Conservation (phyloP, 2,888 invertebrate species). For the Netelia inedita region DNA sequence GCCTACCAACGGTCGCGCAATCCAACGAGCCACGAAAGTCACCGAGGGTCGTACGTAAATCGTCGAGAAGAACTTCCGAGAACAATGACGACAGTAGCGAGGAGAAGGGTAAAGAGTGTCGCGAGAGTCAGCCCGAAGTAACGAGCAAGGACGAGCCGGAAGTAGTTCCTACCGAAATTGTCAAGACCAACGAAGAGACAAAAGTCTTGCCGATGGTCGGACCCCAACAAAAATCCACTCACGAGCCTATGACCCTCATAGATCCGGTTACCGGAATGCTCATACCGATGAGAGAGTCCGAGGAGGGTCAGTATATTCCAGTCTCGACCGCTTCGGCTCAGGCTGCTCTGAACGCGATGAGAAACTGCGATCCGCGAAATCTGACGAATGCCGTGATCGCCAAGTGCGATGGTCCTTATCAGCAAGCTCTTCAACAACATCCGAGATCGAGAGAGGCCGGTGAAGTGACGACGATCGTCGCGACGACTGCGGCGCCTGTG, state of each 20-base stretch:
- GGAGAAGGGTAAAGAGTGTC: conserved; percentile 85
- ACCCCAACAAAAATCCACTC: conserved; percentile 77
- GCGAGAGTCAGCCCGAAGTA: conserved; percentile 15
- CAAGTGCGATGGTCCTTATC: conserved; percentile 42
- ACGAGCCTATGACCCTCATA: conserved; percentile 89
- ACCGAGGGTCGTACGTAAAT: conserved; percentile 88
- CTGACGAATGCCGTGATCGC: conserved; percentile 66
- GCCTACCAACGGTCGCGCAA: conserved; percentile 20
- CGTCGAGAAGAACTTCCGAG: conserved; percentile 89
- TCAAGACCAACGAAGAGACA: conserved; percentile 46
- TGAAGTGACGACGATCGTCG: conserved; percentile 65
- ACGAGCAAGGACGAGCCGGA: conserved; percentile 51
- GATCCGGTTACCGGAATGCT: conserved; percentile 92
- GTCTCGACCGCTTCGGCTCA: conserved; percentile 83
- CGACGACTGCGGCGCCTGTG: conserved; percentile 82
- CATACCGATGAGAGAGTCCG: conserved; percentile 90
- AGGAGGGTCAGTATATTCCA: conserved; percentile 90
- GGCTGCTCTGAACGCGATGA: conserved; percentile 71
- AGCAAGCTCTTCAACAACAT: conserved; percentile 67
- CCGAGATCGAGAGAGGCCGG: conserved; percentile 69
- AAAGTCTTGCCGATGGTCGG: conserved; percentile 25
- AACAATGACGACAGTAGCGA: conserved; percentile 88
- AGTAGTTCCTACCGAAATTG: conserved; percentile 1
- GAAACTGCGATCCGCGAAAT: conserved; percentile 73
- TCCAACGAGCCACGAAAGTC: conserved; percentile 86